Conservation (phyloP, 2,113 vertebrate species). For the Odontophorus gujanensis region DNA sequence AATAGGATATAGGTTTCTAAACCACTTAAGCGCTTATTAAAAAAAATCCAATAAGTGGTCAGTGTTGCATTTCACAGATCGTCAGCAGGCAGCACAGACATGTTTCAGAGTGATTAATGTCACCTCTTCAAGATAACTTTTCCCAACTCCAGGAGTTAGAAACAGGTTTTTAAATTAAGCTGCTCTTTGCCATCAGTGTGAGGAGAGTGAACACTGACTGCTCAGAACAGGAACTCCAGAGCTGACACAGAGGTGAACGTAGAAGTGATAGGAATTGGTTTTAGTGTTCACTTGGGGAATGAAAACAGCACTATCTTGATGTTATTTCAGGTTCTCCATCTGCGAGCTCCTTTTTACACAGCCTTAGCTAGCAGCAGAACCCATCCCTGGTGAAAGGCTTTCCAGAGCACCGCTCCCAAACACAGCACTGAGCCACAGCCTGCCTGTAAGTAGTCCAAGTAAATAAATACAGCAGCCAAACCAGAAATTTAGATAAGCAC, state of each 20-base stretch:
- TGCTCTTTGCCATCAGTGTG: background rate
- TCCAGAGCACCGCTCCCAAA: background rate
- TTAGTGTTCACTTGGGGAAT: background rate
- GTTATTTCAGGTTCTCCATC: background rate
- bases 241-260: background rate
- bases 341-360: background rate
- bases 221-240: background rate
- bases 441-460: rapidly evolving
- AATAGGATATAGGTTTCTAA: background rate
- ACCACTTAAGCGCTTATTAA: background rate
- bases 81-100: conserved; percentile 8
- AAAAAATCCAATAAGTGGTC: background rate
- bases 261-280: background rate
- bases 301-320: background rate
- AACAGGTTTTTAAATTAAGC: background rate
- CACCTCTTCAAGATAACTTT: conserved; percentile 3
- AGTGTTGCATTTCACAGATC: background rate
- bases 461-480: background rate
- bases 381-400: background rate
- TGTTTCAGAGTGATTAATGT: background rate
- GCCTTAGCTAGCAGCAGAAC: background rate
- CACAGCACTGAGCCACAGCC: background rate
- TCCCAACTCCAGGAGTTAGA: background rate
- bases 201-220: background rate
- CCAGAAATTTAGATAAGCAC: background rate